phyloP scores from a whole-genome alignment of 2,888 invertebrate genomes.

The Galeopsomyia nigrocyanea region DNA sequence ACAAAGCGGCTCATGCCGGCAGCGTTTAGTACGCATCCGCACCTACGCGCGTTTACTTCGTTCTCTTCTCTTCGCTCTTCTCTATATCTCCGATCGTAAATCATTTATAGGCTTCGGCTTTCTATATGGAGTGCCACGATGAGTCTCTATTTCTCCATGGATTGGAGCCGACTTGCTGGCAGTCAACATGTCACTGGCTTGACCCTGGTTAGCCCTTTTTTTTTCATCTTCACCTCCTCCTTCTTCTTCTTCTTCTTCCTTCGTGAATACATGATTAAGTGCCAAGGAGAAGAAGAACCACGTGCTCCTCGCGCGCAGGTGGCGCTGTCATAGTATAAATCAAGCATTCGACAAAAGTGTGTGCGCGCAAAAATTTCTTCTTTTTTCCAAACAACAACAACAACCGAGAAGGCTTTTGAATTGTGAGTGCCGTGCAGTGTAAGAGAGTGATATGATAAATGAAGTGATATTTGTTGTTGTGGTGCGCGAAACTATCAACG shows the following conservation, averaged over 20 bases:
- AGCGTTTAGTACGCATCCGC: slow-evolving; percentile 1
- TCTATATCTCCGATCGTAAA: neutral
- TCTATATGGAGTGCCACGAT: slow-evolving; percentile 25
- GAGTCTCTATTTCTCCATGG: slow-evolving; percentile 47
- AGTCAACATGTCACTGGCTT: slow-evolving; percentile 39
- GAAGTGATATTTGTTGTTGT: no score
- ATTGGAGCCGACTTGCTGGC: slow-evolving; percentile 46
- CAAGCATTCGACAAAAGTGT: no score
- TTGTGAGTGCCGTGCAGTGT: no score
- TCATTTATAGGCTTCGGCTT: neutral
- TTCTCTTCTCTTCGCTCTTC: neutral
- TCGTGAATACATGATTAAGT: slow-evolving; percentile 6
- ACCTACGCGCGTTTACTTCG: neutral
- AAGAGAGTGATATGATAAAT: no score
- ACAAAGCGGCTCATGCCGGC: slow-evolving; percentile 36
- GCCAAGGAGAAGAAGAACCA: slow-evolving; percentile 7
- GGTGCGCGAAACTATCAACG: slow-evolving; percentile 41
- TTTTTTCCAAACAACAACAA: no score
- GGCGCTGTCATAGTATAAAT: slow-evolving; percentile 21
- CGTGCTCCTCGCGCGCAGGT: slow-evolving; percentile 32
- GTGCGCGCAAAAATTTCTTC: no score
- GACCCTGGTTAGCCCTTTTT: slow-evolving; percentile 37
- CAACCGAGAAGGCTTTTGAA: no score
- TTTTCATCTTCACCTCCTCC: neutral
- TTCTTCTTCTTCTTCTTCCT: neutral